These are phyloP conservation scores for Enteromius unitaeniatus DNA, from an alignment of 2,797 vertebrate species.

Conservation along the genomic window DNA sequence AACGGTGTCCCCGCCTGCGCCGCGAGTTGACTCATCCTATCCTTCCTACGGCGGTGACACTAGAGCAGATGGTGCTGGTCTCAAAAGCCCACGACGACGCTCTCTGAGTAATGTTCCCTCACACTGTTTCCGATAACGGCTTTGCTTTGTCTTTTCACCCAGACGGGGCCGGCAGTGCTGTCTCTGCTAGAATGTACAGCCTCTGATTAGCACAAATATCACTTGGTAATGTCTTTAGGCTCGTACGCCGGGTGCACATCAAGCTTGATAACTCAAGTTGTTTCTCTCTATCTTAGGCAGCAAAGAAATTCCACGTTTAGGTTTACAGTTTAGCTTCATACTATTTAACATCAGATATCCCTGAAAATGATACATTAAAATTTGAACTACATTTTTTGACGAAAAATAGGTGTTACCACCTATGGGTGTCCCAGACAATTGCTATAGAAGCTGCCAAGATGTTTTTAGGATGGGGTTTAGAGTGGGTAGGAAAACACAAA, in stretches of 20 bases:
- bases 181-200: conserved; percentile 43
- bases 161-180: conserved; percentile 15
- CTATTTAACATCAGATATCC: background rate
- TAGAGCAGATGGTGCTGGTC: conserved; percentile 65
- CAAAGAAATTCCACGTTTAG: background rate
- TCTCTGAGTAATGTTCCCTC: conserved; percentile 63
- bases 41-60: conserved; percentile 54
- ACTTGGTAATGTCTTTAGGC: conserved; percentile 33
- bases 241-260: conserved; percentile 30
- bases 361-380: background rate
- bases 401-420: background rate
- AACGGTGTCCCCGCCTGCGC: conserved; percentile 20
- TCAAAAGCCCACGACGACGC: conserved; percentile 57
- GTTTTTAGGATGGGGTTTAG: background rate
- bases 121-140: conserved; percentile 62
- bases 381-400: background rate
- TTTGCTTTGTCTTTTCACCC: conserved; percentile 43
- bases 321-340: background rate
- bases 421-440: background rate
- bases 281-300: background rate
- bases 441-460: background rate
- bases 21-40: conserved; percentile 46
- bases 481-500: background rate
- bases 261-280: conserved; percentile 36
- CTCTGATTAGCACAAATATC: conserved; percentile 49